Conservation (phyloP, 2,888 invertebrate genomes). For the Brenthis hecate region DNA sequence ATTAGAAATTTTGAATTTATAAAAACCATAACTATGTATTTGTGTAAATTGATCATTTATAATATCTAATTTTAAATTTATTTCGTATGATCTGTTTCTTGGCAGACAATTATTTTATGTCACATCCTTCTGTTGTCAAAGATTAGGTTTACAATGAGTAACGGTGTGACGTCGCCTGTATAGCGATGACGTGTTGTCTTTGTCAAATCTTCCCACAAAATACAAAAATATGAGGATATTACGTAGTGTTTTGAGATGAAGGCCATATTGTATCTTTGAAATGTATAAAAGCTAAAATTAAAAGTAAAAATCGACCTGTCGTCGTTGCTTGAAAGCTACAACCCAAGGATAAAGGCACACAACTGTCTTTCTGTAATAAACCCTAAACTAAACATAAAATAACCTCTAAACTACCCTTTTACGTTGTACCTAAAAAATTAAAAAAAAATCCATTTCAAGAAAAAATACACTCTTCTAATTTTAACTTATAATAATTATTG, state of each 20-base stretch:
- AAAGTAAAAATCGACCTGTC: neutral
- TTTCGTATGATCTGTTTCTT: constrained; percentile 6
- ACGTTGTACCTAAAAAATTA: no score
- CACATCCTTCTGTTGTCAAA: neutral
- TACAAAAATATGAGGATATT: constrained; percentile 10
- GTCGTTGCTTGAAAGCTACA: neutral
- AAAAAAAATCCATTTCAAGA: no score
- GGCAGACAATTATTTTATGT: constrained; percentile 7
- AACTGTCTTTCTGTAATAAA: no score
- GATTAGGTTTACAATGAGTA: constrained; percentile 1
- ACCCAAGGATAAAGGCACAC: no score
- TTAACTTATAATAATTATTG: no score
- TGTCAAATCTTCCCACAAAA: constrained; percentile 15
- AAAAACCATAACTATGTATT: no score
- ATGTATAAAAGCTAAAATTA: neutral
- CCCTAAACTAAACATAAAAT: no score
- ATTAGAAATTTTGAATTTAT: no score
- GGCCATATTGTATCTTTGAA: constrained; percentile 2
- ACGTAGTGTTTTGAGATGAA: neutral
- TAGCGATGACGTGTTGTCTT: constrained; percentile 3
- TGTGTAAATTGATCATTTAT: constrained; percentile 6
- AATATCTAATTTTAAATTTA: constrained; percentile 12
- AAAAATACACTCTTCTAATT: no score
- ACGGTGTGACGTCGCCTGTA: constrained; percentile 12
- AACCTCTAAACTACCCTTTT: no score